Base-by-base conservation (phyloP, 1,140 invertebrate genomes). In the Hermetia illucens region DNA sequence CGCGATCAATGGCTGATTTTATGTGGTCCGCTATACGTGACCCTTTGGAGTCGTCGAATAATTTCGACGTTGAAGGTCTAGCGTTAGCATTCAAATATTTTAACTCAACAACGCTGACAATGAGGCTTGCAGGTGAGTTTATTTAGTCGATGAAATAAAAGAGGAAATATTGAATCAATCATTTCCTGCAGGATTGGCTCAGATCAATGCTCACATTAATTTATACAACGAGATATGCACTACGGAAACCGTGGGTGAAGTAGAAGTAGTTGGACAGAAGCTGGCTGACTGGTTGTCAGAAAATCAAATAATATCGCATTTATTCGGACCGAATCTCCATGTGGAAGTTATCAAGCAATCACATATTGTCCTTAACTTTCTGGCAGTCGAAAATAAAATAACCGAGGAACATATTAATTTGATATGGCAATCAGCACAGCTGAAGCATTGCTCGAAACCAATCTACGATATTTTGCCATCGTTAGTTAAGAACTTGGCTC, bases 271-370 rank as follows among this genome's bases (percentile, higher is more conserved):
- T 36, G 87, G 87, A 1, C 79, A 85, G 41, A 75, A 79, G 40
- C 68, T 95, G 35, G 84, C 83, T 1, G 72, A 81, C 39, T 95
- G 90, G 90, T 61, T 96, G 5, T 79, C 87, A 0, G 77, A 80
- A 33, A 87, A 91, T 57, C 85, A 89, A 55, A 90, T 96, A 35
- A 85, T 95, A 46, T 82, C 89, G 50, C 88, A 94, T 54, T 79
- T 95, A 25, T 96, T 94, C 69, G 90, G 90, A 24, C 91, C 90
- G 31, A 95, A 95, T 70, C 67, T 94, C 37, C 91, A 95, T 65
- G 88, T 93, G 21, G 90, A 94, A 69, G 79, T 86, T 59, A 64
- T 95, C 21, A 95, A 95, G 60, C 89, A 93, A 51, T 90, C 88
- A 46, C 90, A 93, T 55, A 81, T 92, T 44, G 81, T 94, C 33